Evolutionary conservation across 2,888 invertebrate species (phyloP), one percentile per base, ranked within the genome.

Genomic region (Notodromas monacha): DNA sequence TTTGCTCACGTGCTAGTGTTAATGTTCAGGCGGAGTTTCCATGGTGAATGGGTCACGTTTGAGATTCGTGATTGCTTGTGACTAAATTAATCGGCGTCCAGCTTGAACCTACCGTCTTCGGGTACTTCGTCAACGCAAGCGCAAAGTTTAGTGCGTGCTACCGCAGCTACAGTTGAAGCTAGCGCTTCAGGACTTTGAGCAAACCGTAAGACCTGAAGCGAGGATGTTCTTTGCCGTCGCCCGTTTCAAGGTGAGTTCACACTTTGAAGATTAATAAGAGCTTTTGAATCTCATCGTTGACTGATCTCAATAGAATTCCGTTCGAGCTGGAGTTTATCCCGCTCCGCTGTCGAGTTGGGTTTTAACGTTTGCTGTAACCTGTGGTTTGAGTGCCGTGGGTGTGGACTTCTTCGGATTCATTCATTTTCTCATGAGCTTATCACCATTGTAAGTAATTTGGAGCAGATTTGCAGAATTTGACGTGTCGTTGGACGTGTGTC

Each of bases 81-180:
- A n/a, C n/a, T n/a, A n/a, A n/a, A n/a, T n/a, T n/a, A n/a, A n/a
- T n/a, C n/a, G n/a, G n/a, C n/a, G n/a, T n/a, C n/a, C n/a, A n/a
- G n/a, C n/a, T n/a, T n/a, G n/a, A n/a, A 21, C n/a, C n/a, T n/a
- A n/a, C n/a, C n/a, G n/a, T n/a, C n/a, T n/a, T n/a, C n/a, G n/a
- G n/a, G n/a, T n/a, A n/a, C n/a, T n/a, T n/a, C n/a, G n/a, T n/a
- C n/a, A n/a, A n/a, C n/a, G n/a, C n/a, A n/a, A n/a, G n/a, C n/a
- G n/a, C n/a, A n/a, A n/a, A n/a, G n/a, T n/a, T n/a, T n/a, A n/a
- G n/a, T n/a, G n/a, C n/a, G n/a, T n/a, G n/a, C 21, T 37, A 92
- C 92, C 89, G 89, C 89, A 45, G 89, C 92, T 70, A 89, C 89
- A 40, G 89, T 89, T 56, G 68, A 76, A 37, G 89, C 89, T 32